Conservation (phyloP, 2,888 invertebrate species). For the Dasypogon diadema region DNA sequence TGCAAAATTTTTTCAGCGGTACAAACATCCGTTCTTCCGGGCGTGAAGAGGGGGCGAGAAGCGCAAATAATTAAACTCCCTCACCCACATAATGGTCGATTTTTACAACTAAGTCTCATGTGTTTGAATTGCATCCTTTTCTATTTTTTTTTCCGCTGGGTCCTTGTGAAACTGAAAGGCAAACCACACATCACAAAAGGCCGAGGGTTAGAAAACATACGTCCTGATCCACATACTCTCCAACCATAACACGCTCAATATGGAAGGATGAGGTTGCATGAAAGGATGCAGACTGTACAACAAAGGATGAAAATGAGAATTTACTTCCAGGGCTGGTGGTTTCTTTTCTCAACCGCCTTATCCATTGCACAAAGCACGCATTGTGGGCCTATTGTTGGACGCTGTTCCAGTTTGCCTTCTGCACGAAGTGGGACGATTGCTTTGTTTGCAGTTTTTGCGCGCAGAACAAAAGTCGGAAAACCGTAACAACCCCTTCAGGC, state of each 20-base stretch:
- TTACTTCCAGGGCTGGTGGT: conserved; percentile 9
- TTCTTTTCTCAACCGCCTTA: conserved; percentile 26
- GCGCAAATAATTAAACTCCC: conserved; percentile 51
- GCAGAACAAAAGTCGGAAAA: conserved; percentile 51
- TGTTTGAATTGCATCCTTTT: conserved; percentile 16
- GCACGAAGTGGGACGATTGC: conserved; percentile 27
- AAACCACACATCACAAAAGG: conserved; percentile 45
- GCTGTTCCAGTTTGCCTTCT: conserved; percentile 46
- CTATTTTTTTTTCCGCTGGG: conserved; percentile 16
- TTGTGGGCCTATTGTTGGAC: conserved; percentile 46
- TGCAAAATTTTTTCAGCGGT: conserved; percentile 22
- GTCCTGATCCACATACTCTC: conserved; percentile 37
- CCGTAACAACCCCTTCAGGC: conserved; percentile 52
- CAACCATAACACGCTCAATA: conserved; percentile 5
- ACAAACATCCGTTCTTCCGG: conserved; percentile 19
- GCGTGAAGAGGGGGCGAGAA: conserved; percentile 45
- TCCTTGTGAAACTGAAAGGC: conserved; percentile 43
- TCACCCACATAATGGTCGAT: background rate
- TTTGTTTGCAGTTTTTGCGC: conserved; percentile 51
- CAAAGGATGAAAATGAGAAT: conserved; percentile 48
- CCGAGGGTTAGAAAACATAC: conserved; percentile 47
- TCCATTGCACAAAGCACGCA: conserved; percentile 46
- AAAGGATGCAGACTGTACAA: conserved; percentile 44
- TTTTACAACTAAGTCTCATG: background rate
- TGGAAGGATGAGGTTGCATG: conserved; percentile 34